Evolutionary conservation across 2,797 vertebrate species (phyloP), one percentile per base, ranked within the genome.

Genomic region (Catharus ustulatus): DNA sequence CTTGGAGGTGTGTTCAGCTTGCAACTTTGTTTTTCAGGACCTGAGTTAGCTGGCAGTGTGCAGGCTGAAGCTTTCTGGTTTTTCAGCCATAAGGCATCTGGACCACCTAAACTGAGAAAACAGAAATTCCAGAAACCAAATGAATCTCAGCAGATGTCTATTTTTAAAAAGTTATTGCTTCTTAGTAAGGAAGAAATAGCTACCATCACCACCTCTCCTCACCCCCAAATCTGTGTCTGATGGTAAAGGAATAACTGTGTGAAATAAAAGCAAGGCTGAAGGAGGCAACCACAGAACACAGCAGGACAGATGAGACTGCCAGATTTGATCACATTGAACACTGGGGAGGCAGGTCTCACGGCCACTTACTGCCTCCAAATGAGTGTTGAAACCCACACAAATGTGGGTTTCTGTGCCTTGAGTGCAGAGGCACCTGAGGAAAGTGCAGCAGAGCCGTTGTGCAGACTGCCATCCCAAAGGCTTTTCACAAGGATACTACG

Each of bases 211-310:
- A 59, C 29, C 24, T 87, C 64, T 88, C 7, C 30, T 84, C 10
- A 29, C 13, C 9, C n/a, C 11, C 17, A 40, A 7, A 48, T 43
- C 43, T 79, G 32, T 82, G 36, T 40, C 43, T 76, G 20, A 43
- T 34, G 13, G 10, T 51, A 22, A 32, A 40, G 58, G 30, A 89
- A 34, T 52, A 81, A 75, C 32, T 40, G 17, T 30, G 21, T 49
- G 76, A 93, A 86, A 64, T 54, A 58, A 90, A 93, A 88, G 24
- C 16, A 54, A 75, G 49, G 51, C 30, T 64, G 22, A 72, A 58
- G 62, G 62, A 86, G 22, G 34, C 62, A 90, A 61, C 34, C 23
- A 46, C 45, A 69, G 68, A 49, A 52, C 5, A 32, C 9, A 51
- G 12, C 13, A 40, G 58, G 38, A 68, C 0, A 79, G 59, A 36